Conservation (phyloP, 1,140 invertebrate species). For the Phymorhynchus buccinoides region DNA sequence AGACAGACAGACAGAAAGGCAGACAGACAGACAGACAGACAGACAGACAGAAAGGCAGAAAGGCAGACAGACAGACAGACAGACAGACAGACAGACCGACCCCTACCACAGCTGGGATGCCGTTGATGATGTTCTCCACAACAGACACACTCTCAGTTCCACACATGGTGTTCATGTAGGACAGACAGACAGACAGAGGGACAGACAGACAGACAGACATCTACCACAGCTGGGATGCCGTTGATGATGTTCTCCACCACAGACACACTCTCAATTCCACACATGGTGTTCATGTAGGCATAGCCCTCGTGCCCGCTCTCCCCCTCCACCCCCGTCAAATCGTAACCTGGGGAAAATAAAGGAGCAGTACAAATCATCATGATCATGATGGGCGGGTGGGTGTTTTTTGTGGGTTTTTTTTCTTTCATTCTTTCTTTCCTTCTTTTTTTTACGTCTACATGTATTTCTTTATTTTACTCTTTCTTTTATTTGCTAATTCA, state of each 20-base stretch:
- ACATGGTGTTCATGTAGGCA: constrained; percentile 22
- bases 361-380: too few relatives aligned
- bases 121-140: constrained; percentile 31
- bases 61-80: not conserved
- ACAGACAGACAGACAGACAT: not conserved
- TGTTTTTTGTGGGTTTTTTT: too few relatives aligned
- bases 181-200: not conserved
- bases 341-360: not conserved
- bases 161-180: constrained; percentile 22
- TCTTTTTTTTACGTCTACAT: too few relatives aligned
- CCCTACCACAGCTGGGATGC: constrained; percentile 11
- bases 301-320: not conserved
- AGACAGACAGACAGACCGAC: not conserved
- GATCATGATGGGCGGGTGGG: too few relatives aligned
- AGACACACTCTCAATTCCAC: not conserved
- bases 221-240: constrained; percentile 21
- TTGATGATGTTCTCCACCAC: constrained; percentile 31
- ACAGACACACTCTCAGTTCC: not conserved
- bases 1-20: not conserved
- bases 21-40: not conserved
- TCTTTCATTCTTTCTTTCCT: too few relatives aligned
- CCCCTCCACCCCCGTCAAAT: not conserved
- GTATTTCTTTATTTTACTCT: too few relatives aligned
- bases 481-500: not conserved
- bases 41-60: too few relatives aligned